Conservation (phyloP, 2,888 invertebrate genomes). For the Orthonevra nobilis region DNA sequence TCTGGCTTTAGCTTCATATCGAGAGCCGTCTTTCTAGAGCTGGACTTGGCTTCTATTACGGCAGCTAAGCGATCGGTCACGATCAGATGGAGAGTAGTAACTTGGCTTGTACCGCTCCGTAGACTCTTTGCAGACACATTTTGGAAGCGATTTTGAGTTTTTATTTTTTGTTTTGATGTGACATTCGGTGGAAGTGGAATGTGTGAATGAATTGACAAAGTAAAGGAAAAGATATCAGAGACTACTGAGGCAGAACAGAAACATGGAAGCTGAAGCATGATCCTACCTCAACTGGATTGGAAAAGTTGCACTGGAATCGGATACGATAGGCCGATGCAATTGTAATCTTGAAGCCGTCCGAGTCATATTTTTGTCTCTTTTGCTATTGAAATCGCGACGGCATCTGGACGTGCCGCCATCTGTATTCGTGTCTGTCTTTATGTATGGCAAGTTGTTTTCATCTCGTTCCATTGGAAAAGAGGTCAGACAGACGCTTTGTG, state of each 20-base stretch:
- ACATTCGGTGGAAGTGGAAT: slow-evolving; percentile 7
- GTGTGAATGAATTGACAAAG: slow-evolving; percentile 29
- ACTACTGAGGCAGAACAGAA: not conserved
- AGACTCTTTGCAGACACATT: slow-evolving; percentile 16
- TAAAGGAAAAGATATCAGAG: not conserved
- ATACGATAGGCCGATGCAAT: slow-evolving; percentile 9
- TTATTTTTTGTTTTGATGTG: slow-evolving; percentile 43
- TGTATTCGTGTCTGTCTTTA: slow-evolving; percentile 19
- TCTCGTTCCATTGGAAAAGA: slow-evolving; percentile 37
- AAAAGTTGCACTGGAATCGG: slow-evolving; percentile 13
- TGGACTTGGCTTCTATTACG: not conserved
- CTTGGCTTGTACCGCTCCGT: not conserved
- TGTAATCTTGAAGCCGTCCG: slow-evolving; percentile 16
- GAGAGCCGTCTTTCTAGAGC: slow-evolving; percentile 5
- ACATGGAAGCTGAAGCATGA: slow-evolving; percentile 12
- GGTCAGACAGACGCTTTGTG: slow-evolving; percentile 49
- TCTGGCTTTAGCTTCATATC: too few relatives aligned
- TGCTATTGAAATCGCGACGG: slow-evolving; percentile 42
- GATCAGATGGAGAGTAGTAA: slow-evolving; percentile 56
- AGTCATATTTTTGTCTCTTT: slow-evolving; percentile 8
- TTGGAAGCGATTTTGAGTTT: slow-evolving; percentile 8
- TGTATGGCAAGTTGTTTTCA: slow-evolving; percentile 4
- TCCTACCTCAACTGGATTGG: slow-evolving; percentile 54
- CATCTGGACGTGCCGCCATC: slow-evolving; percentile 36
- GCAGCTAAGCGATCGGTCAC: slow-evolving; percentile 39